These are phyloP conservation scores for Chelonus formosanus DNA, from an alignment of 2,888 invertebrate genomes.

Conservation along the genomic window DNA sequence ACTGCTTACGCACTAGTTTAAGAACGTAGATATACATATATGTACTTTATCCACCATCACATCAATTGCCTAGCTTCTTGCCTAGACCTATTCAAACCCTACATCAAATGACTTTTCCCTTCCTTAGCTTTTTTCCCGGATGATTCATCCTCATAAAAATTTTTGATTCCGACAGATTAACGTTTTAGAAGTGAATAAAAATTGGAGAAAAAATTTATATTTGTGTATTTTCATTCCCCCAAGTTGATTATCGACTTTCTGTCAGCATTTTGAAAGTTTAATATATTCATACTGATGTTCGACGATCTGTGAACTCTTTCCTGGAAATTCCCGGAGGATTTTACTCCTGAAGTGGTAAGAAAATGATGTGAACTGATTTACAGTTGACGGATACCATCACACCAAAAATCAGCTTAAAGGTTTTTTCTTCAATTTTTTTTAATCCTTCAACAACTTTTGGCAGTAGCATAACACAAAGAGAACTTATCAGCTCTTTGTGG, in stretches of 20 bases:
- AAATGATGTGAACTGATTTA: conserved; percentile 8
- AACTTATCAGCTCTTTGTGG: conserved; percentile 4
- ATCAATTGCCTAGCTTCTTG: background rate
- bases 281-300: conserved; percentile 35
- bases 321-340: conserved; percentile 37
- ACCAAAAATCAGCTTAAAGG: background rate
- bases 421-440: conserved; percentile 2
- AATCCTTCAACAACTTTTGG: background rate
- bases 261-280: conserved; percentile 30
- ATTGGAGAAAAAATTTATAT: conserved; percentile 17
- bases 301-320: conserved; percentile 41
- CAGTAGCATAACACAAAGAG: background rate
- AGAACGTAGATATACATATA: background rate
- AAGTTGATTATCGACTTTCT: conserved; percentile 45
- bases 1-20: conserved; percentile 1
- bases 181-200: conserved; percentile 5
- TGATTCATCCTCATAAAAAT: background rate
- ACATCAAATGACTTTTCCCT: background rate
- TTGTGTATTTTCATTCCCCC: background rate
- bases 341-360: conserved; percentile 21
- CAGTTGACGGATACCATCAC: conserved; percentile 7
- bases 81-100: too few relatives aligned
- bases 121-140: conserved; percentile 13
- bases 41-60: background rate
- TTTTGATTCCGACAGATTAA: background rate